phyloP scores from a whole-genome alignment of 2,113 vertebrate genomes.

The Pristiophorus japonicus region DNA sequence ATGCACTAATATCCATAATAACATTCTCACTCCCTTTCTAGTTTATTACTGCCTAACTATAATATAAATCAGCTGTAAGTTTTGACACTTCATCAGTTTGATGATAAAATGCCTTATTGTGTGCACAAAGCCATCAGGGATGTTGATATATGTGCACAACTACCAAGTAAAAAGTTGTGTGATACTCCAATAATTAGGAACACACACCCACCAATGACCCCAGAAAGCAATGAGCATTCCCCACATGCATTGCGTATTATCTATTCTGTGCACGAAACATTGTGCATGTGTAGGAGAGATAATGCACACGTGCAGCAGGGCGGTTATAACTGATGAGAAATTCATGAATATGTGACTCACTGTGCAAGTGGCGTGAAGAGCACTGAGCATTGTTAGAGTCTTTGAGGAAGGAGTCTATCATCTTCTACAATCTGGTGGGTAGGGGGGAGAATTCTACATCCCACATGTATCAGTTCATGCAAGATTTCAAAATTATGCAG shows the following conservation, averaged over 20 bases:
- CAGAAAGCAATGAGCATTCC: not conserved
- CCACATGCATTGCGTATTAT: not conserved
- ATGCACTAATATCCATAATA: not conserved
- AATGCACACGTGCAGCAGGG: not conserved
- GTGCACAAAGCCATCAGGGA: not conserved
- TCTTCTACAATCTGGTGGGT: no score
- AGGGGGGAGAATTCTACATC: no score
- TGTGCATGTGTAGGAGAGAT: not conserved
- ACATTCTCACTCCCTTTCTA: not conserved
- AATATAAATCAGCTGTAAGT: not conserved
- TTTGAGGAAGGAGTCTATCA: no score
- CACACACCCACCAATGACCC: not conserved
- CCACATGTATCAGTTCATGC: not conserved
- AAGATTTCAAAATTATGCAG: not conserved
- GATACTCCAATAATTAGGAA: not conserved
- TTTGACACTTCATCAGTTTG: constrained; percentile 1
- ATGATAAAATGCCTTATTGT: not conserved
- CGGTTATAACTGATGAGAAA: not conserved
- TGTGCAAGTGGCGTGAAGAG: not conserved
- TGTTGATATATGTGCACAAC: not conserved
- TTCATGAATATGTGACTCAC: not conserved
- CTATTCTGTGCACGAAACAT: not conserved
- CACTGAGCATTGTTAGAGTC: no score
- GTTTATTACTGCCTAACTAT: not conserved
- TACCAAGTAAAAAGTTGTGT: not conserved